These are phyloP conservation scores for Erpobdella octoculata DNA, from an alignment of 2,888 invertebrate species.

Conservation along the genomic window DNA sequence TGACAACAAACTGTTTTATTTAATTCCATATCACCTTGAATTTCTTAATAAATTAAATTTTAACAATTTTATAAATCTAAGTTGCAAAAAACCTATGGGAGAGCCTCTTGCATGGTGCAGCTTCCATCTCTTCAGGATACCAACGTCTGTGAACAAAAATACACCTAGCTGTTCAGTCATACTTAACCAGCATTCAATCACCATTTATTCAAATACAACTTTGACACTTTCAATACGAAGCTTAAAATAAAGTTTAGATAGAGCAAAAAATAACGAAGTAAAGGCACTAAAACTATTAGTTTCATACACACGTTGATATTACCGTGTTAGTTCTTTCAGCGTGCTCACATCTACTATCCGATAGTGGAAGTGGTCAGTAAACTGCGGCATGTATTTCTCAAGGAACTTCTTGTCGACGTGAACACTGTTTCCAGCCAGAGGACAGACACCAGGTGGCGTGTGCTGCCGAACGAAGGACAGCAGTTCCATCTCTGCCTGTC, in stretches of 20 bases:
- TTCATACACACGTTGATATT: neutral
- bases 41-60: neutral
- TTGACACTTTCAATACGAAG: neutral
- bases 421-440: constrained; percentile 74
- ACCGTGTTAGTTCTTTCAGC: constrained; percentile 68
- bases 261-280: too few relatives aligned
- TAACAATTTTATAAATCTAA: neutral
- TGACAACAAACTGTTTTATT: too few relatives aligned
- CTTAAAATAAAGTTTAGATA: neutral
- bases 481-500: constrained; percentile 65
- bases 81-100: constrained; percentile 53
- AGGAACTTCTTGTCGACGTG: constrained; percentile 79
- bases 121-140: constrained; percentile 58
- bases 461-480: constrained; percentile 65
- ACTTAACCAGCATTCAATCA: too few relatives aligned
- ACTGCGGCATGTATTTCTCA: constrained; percentile 69
- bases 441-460: constrained; percentile 59
- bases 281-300: too few relatives aligned
- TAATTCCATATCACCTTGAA: too few relatives aligned
- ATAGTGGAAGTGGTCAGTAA: constrained; percentile 76
- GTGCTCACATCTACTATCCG: constrained; percentile 84
- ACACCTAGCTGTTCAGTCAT: too few relatives aligned
- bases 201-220: too few relatives aligned
- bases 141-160: constrained; percentile 56
- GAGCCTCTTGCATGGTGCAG: constrained; percentile 45